phyloP scores from a whole-genome alignment of 2,797 vertebrate species.

The Lepidocolaptes lacrymiger region DNA sequence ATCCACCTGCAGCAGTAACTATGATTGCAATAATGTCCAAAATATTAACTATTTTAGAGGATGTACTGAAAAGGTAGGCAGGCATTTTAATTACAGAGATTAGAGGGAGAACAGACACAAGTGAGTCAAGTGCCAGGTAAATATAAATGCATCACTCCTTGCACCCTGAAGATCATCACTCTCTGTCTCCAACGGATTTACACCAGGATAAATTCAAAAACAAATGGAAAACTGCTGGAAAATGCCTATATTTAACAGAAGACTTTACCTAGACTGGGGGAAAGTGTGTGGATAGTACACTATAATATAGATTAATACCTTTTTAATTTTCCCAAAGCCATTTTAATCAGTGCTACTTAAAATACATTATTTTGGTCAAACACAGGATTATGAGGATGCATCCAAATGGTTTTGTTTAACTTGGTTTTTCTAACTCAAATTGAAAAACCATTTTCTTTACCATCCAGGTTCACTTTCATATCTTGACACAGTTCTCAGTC shows the following conservation, averaged over 20 bases:
- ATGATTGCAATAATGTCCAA: not conserved
- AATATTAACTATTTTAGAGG: not conserved
- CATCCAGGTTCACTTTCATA: not conserved
- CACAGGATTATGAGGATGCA: not conserved
- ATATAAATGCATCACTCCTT: not conserved
- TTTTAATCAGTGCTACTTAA: not conserved
- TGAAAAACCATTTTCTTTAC: not conserved
- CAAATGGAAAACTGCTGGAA: not conserved
- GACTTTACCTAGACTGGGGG: not conserved
- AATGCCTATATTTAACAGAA: not conserved
- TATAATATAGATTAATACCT: not conserved
- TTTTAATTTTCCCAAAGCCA: not conserved
- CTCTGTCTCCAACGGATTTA: not conserved
- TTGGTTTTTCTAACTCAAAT: not conserved
- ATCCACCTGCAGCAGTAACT: not conserved
- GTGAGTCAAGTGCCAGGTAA: not conserved
- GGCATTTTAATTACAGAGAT: slow-evolving; percentile 10
- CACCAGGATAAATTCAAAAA: not conserved
- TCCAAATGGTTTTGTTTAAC: not conserved
- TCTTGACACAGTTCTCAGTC: not conserved
- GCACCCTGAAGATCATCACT: not conserved
- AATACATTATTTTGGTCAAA: not conserved
- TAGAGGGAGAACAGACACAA: slow-evolving; percentile 15
- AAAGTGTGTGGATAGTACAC: not conserved
- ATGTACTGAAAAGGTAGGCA: not conserved